phyloP scores from a whole-genome alignment of 2,888 invertebrate species.

The Phragmatobia fuliginosa region DNA sequence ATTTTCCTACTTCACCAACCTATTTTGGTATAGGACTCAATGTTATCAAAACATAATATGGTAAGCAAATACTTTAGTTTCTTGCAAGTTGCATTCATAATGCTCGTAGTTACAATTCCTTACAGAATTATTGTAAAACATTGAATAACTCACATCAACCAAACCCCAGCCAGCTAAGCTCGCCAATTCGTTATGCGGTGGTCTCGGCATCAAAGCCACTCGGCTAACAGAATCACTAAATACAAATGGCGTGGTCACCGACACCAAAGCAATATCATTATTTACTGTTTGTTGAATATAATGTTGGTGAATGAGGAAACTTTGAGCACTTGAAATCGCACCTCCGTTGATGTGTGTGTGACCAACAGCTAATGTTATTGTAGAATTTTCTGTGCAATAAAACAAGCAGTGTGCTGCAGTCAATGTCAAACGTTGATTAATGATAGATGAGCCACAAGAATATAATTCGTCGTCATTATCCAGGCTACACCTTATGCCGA shows the following conservation, averaged over 20 bases:
- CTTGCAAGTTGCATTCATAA: too few relatives aligned
- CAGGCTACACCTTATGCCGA: conserved; percentile 24
- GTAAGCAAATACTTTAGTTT: neutral
- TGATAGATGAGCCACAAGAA: conserved; percentile 43
- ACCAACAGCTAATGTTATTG: conserved; percentile 19
- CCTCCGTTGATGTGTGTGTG: conserved; percentile 12
- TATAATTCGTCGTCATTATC: conserved; percentile 16
- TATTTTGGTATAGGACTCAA: neutral
- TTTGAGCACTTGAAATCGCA: neutral
- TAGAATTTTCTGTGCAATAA: neutral
- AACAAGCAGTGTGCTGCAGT: conserved; percentile 44
- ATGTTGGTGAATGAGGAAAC: conserved; percentile 46
- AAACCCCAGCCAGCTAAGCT: conserved; percentile 51
- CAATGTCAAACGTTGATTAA: conserved; percentile 39
- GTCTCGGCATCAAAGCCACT: conserved; percentile 30
- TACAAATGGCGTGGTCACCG: conserved; percentile 20
- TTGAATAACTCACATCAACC: conserved; percentile 43
- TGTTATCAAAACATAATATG: neutral
- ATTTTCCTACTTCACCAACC: too few relatives aligned
- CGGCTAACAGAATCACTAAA: conserved; percentile 39
- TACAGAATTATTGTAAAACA: neutral
- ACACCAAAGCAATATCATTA: conserved; percentile 51
- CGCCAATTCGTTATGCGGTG: conserved; percentile 26
- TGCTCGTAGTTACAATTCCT: neutral
- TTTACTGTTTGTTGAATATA: conserved; percentile 29